These are phyloP conservation scores for Epistrophe grossulariae DNA, from an alignment of 2,888 invertebrate species.

Conservation along the genomic window DNA sequence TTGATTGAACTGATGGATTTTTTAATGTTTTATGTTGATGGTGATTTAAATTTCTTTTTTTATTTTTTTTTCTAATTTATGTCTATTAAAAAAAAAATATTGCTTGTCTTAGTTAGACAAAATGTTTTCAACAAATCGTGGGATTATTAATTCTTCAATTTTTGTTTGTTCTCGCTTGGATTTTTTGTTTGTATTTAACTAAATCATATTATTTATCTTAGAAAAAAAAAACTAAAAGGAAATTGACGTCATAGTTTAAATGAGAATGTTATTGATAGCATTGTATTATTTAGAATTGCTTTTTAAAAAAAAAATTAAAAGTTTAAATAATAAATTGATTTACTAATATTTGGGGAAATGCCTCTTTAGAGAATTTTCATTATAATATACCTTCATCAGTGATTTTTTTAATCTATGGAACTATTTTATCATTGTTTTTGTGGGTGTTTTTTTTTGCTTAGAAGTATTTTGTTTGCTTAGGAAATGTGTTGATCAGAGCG, in stretches of 20 bases:
- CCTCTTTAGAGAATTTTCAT: neutral
- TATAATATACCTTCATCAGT: neutral
- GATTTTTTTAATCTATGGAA: neutral
- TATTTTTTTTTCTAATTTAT: neutral
- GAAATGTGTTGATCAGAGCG: neutral
- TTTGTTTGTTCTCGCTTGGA: neutral
- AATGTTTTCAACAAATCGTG: conserved; percentile 40
- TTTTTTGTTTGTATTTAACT: neutral
- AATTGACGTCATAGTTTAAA: conserved; percentile 39
- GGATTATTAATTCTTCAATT: conserved; percentile 19
- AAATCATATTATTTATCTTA: neutral
- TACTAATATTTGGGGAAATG: neutral
- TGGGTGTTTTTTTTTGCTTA: neutral
- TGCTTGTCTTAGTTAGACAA: conserved; percentile 34
- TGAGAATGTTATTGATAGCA: conserved; percentile 37
- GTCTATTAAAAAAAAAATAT: conserved; percentile 21
- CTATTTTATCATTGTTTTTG: neutral
- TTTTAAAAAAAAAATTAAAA: neutral
- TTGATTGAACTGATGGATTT: conserved; percentile 40
- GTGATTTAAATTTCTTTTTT: conserved; percentile 8
- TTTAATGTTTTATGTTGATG: conserved; percentile 49
- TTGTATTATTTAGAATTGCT: conserved; percentile 12
- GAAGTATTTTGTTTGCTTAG: neutral
- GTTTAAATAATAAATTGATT: conserved; percentile 5
- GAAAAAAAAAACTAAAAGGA: conserved; percentile 23